Conservation (phyloP, 2,113 vertebrate species). For the Boulengeromyrus knoepffleri region DNA sequence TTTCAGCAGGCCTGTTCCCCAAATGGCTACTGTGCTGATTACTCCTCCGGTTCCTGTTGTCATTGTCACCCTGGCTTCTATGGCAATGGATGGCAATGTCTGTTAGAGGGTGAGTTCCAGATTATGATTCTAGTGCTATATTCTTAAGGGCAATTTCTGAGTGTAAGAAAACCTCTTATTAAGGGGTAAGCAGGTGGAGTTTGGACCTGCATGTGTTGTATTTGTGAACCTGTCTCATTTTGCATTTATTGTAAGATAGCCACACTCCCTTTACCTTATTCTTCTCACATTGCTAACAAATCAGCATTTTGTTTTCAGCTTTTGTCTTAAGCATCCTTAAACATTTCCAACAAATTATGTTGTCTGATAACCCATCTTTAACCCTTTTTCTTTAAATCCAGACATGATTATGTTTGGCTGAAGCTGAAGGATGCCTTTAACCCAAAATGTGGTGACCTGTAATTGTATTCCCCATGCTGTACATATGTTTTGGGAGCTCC, state of each 20-base stretch:
- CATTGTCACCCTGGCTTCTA: slow-evolving; percentile 67
- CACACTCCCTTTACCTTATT: background rate
- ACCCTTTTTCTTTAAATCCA: background rate
- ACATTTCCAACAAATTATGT: background rate
- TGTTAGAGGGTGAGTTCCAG: slow-evolving; percentile 60
- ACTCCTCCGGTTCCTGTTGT: slow-evolving; percentile 66
- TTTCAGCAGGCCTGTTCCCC: slow-evolving; percentile 61
- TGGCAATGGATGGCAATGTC: slow-evolving; percentile 66
- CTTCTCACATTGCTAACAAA: too few relatives aligned
- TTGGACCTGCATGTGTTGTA: background rate
- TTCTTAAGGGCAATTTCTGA: background rate
- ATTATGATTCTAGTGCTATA: background rate
- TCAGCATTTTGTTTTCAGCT: too few relatives aligned
- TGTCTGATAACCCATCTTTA: background rate
- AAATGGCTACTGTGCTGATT: slow-evolving; percentile 67
- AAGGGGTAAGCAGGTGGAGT: background rate
- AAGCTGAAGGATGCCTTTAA: background rate
- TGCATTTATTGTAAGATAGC: background rate
- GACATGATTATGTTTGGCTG: background rate
- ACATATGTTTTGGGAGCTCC: background rate
- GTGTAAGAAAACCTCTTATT: background rate
- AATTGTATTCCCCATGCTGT: background rate
- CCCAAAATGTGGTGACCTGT: background rate
- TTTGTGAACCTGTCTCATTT: background rate
- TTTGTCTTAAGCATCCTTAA: background rate